phyloP scores from a whole-genome alignment of 2,113 vertebrate species.

The Psophia crepitans region DNA sequence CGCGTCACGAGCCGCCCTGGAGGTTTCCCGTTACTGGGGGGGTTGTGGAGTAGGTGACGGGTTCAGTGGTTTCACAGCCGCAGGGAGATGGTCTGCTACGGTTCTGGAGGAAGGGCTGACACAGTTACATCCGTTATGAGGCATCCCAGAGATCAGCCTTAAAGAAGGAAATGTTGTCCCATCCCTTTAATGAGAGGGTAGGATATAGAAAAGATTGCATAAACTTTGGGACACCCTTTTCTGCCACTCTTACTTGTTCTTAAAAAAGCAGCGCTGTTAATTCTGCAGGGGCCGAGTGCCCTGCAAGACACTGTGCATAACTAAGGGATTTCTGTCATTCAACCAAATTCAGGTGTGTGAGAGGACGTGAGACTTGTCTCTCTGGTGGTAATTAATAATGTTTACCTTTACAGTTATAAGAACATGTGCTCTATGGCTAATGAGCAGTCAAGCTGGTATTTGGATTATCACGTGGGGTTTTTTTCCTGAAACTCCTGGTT shows the following conservation, averaged over 20 bases:
- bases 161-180: background rate
- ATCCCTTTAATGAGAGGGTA: background rate
- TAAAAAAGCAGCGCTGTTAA: background rate
- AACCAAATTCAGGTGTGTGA: no score
- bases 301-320: fast-evolving
- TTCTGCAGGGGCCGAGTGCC: background rate
- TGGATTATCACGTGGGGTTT: background rate
- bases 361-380: background rate
- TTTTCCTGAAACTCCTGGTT: background rate
- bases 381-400: background rate
- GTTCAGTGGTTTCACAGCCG: background rate
- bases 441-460: background rate
- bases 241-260: background rate
- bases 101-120: background rate
- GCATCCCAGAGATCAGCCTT: background rate
- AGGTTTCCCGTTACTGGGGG: fast-evolving
- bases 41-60: background rate
- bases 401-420: background rate
- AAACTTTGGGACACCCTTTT: background rate
- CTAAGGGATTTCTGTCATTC: background rate
- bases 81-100: background rate
- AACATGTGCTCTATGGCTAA: no score
- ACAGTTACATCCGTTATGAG: background rate
- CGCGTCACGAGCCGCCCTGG: background rate
- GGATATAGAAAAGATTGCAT: background rate